phyloP scores from a whole-genome alignment of 2,113 vertebrate species.

The Todiramphus saurophagus region DNA sequence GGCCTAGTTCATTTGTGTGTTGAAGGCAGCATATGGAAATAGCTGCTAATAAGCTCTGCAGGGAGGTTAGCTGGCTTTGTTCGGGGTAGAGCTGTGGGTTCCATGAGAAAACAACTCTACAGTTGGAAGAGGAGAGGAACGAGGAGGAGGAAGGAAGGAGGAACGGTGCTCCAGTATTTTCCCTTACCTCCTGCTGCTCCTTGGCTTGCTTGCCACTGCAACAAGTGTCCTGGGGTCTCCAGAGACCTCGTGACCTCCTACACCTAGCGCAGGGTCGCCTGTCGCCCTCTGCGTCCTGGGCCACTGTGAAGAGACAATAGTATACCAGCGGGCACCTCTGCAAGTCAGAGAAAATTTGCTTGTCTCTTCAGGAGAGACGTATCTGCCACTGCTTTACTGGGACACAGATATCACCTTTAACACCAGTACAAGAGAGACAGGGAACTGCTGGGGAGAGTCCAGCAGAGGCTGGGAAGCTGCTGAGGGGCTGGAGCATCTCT shows the following conservation, averaged over 20 bases:
- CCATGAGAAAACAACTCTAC: not conserved
- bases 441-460: not conserved
- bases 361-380: not conserved
- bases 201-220: not conserved
- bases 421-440: not conserved
- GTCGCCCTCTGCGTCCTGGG: accelerated
- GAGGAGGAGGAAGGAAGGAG: not conserved
- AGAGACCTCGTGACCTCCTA: not conserved
- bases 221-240: not conserved
- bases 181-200: not conserved
- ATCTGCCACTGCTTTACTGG: not conserved
- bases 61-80: not conserved
- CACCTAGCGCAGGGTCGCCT: too few relatives aligned
- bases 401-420: not conserved
- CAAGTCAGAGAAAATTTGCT: not conserved
- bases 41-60: accelerated
- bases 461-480: not conserved
- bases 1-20: not conserved
- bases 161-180: not conserved
- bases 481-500: not conserved
- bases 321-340: too few relatives aligned
- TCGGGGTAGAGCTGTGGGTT: not conserved
- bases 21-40: not conserved
- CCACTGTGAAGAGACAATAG: not conserved
- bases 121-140: not conserved